A percentile compares a stretch with the other conserved stretches of the same genome.
phyloP scores from a whole-genome alignment of 2,888 invertebrate genomes.

The Latrodectus elegans region DNA sequence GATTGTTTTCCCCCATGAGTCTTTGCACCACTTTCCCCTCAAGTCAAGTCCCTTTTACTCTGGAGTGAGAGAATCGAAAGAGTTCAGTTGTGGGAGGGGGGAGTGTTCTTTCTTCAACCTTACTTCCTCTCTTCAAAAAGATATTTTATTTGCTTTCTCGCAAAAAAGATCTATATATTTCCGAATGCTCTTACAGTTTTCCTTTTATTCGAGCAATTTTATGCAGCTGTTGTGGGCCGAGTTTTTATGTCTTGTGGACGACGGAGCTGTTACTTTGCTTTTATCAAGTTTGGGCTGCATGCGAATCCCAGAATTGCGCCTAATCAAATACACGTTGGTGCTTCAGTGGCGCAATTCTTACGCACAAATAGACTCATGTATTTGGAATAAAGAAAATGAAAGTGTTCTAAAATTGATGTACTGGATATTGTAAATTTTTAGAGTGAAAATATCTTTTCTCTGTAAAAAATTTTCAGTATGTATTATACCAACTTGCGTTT shows the following conservation, averaged over 20 bases:
- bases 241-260: slow-evolving; percentile 17
- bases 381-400: too few relatives aligned
- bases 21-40: neutral
- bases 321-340: too few relatives aligned
- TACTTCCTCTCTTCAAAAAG: slow-evolving; percentile 22
- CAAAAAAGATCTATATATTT: slow-evolving; percentile 50
- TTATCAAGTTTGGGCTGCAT: neutral
- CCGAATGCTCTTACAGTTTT: slow-evolving; percentile 45
- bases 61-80: slow-evolving; percentile 17
- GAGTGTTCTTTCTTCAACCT: slow-evolving; percentile 32
- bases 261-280: slow-evolving; percentile 10
- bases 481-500: too few relatives aligned
- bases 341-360: too few relatives aligned
- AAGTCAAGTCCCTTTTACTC: neutral
- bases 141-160: slow-evolving; percentile 51
- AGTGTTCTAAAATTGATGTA: too few relatives aligned
- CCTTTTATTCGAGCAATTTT: slow-evolving; percentile 42
- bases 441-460: too few relatives aligned
- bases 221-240: slow-evolving; percentile 50
- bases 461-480: too few relatives aligned
- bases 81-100: slow-evolving; percentile 18
- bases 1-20: too few relatives aligned
- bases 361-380: too few relatives aligned
- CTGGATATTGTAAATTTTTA: too few relatives aligned
- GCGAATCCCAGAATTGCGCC: neutral